Conservation (phyloP, 1,140 invertebrate genomes). For the Euura lappo region DNA sequence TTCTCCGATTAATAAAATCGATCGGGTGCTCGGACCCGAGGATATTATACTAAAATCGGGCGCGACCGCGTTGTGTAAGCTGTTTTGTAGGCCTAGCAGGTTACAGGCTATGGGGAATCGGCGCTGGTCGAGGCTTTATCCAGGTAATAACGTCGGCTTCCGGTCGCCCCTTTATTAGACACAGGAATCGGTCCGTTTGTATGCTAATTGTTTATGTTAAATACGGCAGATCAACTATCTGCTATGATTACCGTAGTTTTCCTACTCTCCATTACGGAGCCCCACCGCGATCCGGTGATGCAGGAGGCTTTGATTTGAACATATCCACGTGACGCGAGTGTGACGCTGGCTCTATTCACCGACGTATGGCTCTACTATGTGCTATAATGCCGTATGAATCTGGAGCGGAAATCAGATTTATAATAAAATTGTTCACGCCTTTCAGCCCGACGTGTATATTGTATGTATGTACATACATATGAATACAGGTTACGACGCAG, state of each 20-base stretch:
- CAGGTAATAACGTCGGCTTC: constrained; percentile 35
- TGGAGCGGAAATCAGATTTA: constrained; percentile 2
- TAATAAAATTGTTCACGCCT: constrained; percentile 7
- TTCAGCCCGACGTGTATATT: not conserved
- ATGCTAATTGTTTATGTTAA: constrained; percentile 39
- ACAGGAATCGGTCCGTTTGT: constrained; percentile 27
- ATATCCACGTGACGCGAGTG: no score
- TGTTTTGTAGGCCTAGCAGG: not conserved
- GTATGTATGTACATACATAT: no score
- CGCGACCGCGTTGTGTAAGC: not conserved
- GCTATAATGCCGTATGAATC: not conserved
- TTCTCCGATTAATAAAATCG: no score
- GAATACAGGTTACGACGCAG: no score
- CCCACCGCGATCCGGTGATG: no score
- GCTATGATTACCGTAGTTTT: not conserved
- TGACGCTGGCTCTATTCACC: not conserved
- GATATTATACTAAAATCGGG: not conserved
- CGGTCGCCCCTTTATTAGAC: constrained; percentile 28
- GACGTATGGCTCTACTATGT: not conserved
- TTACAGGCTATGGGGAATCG: constrained; percentile 14
- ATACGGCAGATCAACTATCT: constrained; percentile 20
- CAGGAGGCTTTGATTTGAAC: no score
- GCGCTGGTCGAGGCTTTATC: not conserved
- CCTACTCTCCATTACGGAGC: no score
- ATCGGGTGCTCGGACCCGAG: no score